Evolutionary conservation across 2,888 invertebrate species (phyloP).

Genomic region (Disparrhopalites patrizii): DNA sequence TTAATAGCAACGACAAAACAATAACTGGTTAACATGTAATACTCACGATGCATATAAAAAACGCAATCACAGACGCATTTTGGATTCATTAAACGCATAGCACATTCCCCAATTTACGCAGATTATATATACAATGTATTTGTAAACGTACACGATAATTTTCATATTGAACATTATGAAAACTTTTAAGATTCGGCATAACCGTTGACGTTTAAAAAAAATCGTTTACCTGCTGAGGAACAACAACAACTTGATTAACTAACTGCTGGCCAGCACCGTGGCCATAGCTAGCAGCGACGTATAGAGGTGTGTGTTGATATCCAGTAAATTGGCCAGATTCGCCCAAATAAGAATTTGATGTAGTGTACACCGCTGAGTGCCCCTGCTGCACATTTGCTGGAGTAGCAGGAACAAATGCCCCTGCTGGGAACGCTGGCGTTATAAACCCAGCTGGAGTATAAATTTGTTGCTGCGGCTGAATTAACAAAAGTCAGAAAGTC

Average conservation of each 20-base stretch:
- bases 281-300: conserved; percentile 27
- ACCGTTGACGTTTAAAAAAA: not conserved
- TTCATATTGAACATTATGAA: no score
- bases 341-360: conserved; percentile 20
- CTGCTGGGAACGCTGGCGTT: conserved; percentile 39
- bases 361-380: conserved; percentile 17
- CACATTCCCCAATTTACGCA: no score
- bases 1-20: conserved; percentile 21
- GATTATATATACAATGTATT: no score
- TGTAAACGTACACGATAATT: no score
- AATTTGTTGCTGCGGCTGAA: conserved; percentile 43
- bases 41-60: conserved; percentile 2
- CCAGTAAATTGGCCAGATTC: conserved; percentile 33
- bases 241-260: conserved; percentile 36
- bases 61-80: not conserved
- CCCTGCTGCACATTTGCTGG: conserved; percentile 3
- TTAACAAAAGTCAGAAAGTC: no score
- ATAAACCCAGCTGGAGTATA: conserved; percentile 35
- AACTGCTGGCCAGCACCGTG: conserved; percentile 35
- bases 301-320: conserved; percentile 35
- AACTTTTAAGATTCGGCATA: no score
- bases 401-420: conserved; percentile 30
- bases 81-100: no score
- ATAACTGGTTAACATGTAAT: conserved; percentile 28
- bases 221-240: conserved; percentile 45